Base-by-base conservation (phyloP, 2,797 vertebrate genomes). In the Notolabrus celidotus region DNA sequence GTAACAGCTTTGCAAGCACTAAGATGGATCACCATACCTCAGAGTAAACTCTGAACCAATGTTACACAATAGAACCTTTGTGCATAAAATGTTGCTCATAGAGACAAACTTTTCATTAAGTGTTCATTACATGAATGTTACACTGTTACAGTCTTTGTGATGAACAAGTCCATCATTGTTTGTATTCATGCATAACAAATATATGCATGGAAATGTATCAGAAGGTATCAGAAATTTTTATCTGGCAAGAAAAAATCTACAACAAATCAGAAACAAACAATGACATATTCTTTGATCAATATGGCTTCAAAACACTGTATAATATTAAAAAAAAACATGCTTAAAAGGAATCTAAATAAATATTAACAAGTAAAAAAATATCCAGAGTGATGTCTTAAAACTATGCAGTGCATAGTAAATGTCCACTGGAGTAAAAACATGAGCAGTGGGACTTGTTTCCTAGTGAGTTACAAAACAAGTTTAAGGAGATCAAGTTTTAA, bases 291-390 rank as follows among this genome's bases (percentile, higher is more conserved):
- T 78, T 80, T 77, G 56, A 80, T 67, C 71, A 50, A 79, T 82
- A 85, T 88, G 84, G 76, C 82, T 89, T 84, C 11, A 77, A 31
- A 17, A 75, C 46, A 63, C 38, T 54, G 49, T 12, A 34, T 43
- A 65, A 63, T 45, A 29, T 29, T 29, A 50, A 62, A 27, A 47
- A 61, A 39, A 52, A 45, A 43, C 10, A 51, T 12, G 0, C 6
- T 2, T 15, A 33, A 8, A n/a, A 57, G 12, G 55, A 60, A 79
- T 27, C 1, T 34, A 52, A 79, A 80, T 77, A 79, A 78, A 66
- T 75, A 74, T 4, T 77, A 17, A 69, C 15, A 56, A 53, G 8
- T 41, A 69, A 69, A 79, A 51, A 55, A 58, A 74, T 8, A 59
- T 12, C 70, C 41, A 59, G 22, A 71, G 60, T 38, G 31, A 66